A percentile compares a stretch with the other conserved stretches of the same genome.
These are phyloP conservation scores for Cyprinus carpio DNA, from an alignment of 2,113 vertebrate species.

Conservation along the genomic window DNA sequence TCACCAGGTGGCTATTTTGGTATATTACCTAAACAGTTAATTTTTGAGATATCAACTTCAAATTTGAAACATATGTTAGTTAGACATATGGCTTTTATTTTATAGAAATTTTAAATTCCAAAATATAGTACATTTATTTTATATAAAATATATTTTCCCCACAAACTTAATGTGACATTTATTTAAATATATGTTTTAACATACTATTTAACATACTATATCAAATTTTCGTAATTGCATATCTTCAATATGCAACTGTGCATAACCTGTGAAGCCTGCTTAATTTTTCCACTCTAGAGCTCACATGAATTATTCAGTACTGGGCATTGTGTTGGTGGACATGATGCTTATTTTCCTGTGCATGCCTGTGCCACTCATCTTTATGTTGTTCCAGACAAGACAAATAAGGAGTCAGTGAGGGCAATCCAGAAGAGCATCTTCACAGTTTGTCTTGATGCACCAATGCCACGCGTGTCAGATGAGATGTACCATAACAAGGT, in stretches of 20 bases:
- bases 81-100: no score
- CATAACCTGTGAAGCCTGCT: not conserved
- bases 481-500: conserved; percentile 84
- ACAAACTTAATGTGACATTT: no score
- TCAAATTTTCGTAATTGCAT: not conserved
- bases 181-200: no score
- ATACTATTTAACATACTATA: no score
- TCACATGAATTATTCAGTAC: not conserved
- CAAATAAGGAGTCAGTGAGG: conserved; percentile 92
- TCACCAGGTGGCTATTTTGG: no score
- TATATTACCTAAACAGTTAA: no score
- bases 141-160: no score
- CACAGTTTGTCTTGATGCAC: conserved; percentile 88
- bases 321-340: not conserved
- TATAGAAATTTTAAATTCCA: no score
- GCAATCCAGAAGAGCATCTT: conserved; percentile 95
- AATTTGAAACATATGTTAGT: no score
- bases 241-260: not conserved
- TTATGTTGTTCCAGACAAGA: conserved; percentile 80
- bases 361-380: not conserved
- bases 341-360: not conserved
- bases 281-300: not conserved
- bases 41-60: no score
- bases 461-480: conserved; percentile 84
- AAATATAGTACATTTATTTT: no score